Evolutionary conservation across 2,888 invertebrate genomes (phyloP), one percentile per base, ranked within the genome.

Genomic region (Spodoptera exigua): DNA sequence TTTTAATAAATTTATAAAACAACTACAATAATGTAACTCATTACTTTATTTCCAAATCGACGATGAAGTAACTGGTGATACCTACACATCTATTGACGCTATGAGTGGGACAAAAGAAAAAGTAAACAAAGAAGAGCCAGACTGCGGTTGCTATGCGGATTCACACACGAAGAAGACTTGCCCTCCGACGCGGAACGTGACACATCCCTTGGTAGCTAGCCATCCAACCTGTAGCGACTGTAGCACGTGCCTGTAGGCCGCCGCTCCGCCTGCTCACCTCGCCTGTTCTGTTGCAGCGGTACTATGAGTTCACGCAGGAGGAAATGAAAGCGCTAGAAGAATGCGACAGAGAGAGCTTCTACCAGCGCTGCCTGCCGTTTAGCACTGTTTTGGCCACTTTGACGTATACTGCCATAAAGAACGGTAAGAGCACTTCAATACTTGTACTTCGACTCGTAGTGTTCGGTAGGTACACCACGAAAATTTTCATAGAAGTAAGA

Each of bases 291-390:
- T 89, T 89, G 41, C 79, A 93, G 93, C 90, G 93, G 13, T 93
- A 92, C 81, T 96, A 96, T 80, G 95, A 96, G 84, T 97, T 97
- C 81, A 95, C 95, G 2, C 88, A 94, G 1, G 97, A 97, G 21
- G 97, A 98, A 86, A 85, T 96, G 48, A 92, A 95, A 76, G 96
- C 96, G 11, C 87, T 98, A 51, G 95, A 95, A 78, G 96, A 97
- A 86, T 98, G 98, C 83, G 97, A 97, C 85, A 89, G 90, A 51
- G 98, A 98, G 80, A 97, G 97, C 73, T 97, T 98, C 85, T 97
- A 96, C 81, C 95, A 95, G 76, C 95, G 98, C 70, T 96, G 96
- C 71, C 67, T 98, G 37, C 97, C 97, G 0, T 80, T 96, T 41
- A 95, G 96, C 58, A 93, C 96, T 0, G 76, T 95, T 0, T 89